Base-by-base conservation (phyloP, 2,888 invertebrate genomes). In the Aleiodes testaceus region DNA sequence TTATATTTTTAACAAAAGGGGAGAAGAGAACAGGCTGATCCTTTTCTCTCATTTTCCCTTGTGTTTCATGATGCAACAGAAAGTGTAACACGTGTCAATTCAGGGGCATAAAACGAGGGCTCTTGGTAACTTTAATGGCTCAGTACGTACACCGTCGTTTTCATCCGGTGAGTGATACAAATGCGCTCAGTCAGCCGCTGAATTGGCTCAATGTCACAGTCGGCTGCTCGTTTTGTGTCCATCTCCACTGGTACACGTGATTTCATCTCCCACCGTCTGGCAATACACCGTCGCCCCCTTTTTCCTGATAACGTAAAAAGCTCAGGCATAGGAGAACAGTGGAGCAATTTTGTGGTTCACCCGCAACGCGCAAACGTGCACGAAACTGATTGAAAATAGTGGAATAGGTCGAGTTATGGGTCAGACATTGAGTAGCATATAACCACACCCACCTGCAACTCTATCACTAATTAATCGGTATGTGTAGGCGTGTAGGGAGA, bases 141-240 rank as follows among this genome's bases (percentile, higher is more conserved):
- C 12, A 53, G 53, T 20, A 53, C 18, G 9, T 26, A n/a, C 26
- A 18, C 53, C 22, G 53, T 53, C 53, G 18, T 53, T 53, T 53
- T 53, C 53, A 53, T 53, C 20, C 53, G 53, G 53, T 11, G 22
- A 59, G 42, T 59, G 59, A 59, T 59, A 36, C 59, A 59, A 36
- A 59, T 18, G 59, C 42, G 59, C 42, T 59, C 42, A 59, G 59
- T 59, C 59, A 59, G 59, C 59, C 59, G 36, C 18, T 59, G 59
- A 59, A 59, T 59, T 59, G 36, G 59, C 59, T 59, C 36, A 59
- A 36, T 42, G 59, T 59, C 42, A 59, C 59, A 30, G 36, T n/a
- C 18, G 4, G 42, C 42, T 36, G 36, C n/a, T 14, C 59, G 18
- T 42, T 59, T 59, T 59, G 36, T 42, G 18, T 42, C 30, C 42